Evolutionary conservation across 2,113 vertebrate genomes (phyloP), one percentile per base, ranked within the genome.

Genomic region (Prunella himalayana): DNA sequence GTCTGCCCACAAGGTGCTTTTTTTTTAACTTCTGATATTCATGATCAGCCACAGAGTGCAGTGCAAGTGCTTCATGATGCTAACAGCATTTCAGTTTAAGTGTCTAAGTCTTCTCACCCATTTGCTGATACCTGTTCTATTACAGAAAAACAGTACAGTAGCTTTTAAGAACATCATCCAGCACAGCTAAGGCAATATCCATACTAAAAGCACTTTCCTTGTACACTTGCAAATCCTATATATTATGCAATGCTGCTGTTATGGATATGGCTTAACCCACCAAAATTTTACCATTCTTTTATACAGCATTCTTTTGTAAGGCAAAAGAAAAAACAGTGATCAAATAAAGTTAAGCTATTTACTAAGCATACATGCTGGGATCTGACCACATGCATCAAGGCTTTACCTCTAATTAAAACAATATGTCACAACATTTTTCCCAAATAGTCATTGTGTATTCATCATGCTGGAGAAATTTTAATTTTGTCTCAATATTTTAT

Each of bases 361-460:
- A 51, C 21, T 35, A 56, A 47, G 8, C 14, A 10, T 61, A 5
- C 6, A 16, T 54, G 23, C 20, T 59, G 22, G 13, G 6, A 6
- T 82, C 60, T 79, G 23, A 71, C 6, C 7, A 19, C 17, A 37
- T 3, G 28, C 17, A 61, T 59, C 19, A 73, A 22, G 19, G 33
- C 12, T 54, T 1, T 1, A 30, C 9, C 6, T 53, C 22, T 76
- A 47, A 61, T 53, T 44, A 53, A 73, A 86, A 57, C 1, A 63
- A 13, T 21, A 13, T 14, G 1, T 61, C 22, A 47, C 2, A 2
- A 51, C 0, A 1, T 18, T 7, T 78, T 50, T 90, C 9, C 6
- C 35, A 60, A 7, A 9, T 28, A 84, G 7, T 37, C 5, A 28
- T 6, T 78, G 11, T n/a, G 6, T 53, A 13, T 81, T 86, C 10